A percentile compares a stretch with the other conserved stretches of the same genome.
phyloP scores from a whole-genome alignment of 2,888 invertebrate species.

The Aspidiotus rigidus region DNA sequence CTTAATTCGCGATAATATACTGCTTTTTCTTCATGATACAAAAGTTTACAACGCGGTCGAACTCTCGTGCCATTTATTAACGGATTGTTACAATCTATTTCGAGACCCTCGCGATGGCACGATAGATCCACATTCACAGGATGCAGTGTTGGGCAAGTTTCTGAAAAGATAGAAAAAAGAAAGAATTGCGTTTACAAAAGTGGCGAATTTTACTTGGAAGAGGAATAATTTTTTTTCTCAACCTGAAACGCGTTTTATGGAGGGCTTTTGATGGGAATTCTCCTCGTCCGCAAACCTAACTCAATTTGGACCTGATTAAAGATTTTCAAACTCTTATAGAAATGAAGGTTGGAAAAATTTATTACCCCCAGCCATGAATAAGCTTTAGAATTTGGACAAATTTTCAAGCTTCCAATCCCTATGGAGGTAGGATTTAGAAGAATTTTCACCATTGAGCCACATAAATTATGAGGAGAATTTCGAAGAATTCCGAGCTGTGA shows the following conservation, averaged over 20 bases:
- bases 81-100: conserved; percentile 7
- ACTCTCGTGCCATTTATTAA: conserved; percentile 10
- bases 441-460: too few relatives aligned
- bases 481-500: too few relatives aligned
- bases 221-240: not conserved
- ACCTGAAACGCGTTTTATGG: not conserved
- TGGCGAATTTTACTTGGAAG: not conserved
- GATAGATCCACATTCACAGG: conserved; percentile 12
- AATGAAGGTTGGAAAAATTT: too few relatives aligned
- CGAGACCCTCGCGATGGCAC: not conserved
- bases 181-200: not conserved
- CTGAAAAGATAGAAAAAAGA: conserved; percentile 17
- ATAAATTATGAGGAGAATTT: too few relatives aligned
- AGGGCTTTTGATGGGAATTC: too few relatives aligned
- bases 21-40: not conserved
- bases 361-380: too few relatives aligned
- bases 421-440: too few relatives aligned
- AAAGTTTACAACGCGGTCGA: conserved; percentile 13
- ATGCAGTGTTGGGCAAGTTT: conserved; percentile 12
- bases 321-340: too few relatives aligned
- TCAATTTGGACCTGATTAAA: too few relatives aligned
- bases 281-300: too few relatives aligned
- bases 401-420: too few relatives aligned
- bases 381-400: too few relatives aligned
- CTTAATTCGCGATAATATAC: conserved; percentile 13